phyloP scores from a whole-genome alignment of 2,113 vertebrate genomes.

The Cranoglanis bouderius region DNA sequence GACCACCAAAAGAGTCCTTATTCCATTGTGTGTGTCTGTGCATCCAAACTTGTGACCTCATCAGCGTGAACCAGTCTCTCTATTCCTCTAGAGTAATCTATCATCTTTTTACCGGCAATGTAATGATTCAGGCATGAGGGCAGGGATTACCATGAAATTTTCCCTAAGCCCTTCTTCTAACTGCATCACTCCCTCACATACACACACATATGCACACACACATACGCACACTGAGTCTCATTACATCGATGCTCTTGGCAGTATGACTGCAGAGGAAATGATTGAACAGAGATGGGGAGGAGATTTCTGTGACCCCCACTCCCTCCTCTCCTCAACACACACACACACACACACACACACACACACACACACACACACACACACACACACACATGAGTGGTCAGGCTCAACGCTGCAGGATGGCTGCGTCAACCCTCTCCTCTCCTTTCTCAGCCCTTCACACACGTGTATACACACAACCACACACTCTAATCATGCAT shows the following conservation, averaged over 20 bases:
- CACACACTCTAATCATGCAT: conserved; percentile 55
- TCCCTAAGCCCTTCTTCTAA: conserved; percentile 21
- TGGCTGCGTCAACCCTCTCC: conserved; percentile 44
- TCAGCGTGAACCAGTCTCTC: not conserved
- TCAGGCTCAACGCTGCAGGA: conserved; percentile 43
- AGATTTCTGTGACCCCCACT: conserved; percentile 15
- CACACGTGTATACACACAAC: not conserved
- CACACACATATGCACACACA: conserved; percentile 17
- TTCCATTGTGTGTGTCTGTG: not conserved
- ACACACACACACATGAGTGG: conserved; percentile 29
- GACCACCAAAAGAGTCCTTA: conserved; percentile 2
- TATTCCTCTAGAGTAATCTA: not conserved
- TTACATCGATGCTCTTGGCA: conserved; percentile 30
- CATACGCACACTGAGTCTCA: not conserved
- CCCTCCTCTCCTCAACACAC: conserved; percentile 49
- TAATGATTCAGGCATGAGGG: conserved; percentile 18
- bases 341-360: conserved; percentile 32
- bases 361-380: conserved; percentile 35
- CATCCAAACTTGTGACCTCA: conserved; percentile 10
- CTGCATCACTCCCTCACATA: not conserved
- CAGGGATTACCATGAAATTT: conserved; percentile 32
- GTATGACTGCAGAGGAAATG: conserved; percentile 47
- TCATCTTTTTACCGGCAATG: conserved; percentile 20
- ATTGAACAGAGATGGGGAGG: conserved; percentile 25
- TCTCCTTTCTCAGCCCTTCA: conserved; percentile 16